phyloP scores from a whole-genome alignment of 2,888 invertebrate genomes.

The Octonoba sinensis region DNA sequence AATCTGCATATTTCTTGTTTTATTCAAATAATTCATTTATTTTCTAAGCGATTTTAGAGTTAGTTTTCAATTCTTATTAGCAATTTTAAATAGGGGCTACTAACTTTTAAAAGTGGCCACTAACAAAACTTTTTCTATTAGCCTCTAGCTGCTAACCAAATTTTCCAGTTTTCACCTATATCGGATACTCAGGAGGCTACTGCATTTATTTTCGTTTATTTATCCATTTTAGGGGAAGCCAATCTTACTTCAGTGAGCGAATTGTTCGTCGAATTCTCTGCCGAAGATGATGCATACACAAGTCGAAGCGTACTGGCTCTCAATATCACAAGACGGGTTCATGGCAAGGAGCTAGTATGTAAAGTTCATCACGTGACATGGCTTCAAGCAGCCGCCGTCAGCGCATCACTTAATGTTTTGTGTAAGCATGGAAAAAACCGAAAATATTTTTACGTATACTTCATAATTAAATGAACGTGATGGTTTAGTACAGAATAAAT shows the following conservation, averaged over 20 bases:
- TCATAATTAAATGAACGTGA: no score
- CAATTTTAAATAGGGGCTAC: no score
- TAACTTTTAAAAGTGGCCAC: no score
- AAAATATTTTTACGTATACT: not conserved
- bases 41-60: no score
- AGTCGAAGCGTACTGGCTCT: slow-evolving; percentile 78
- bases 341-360: slow-evolving; percentile 88
- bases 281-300: slow-evolving; percentile 68
- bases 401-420: slow-evolving; percentile 76
- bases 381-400: slow-evolving; percentile 75
- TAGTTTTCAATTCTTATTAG: no score
- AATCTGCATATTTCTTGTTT: no score
- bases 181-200: no score
- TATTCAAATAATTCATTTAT: no score
- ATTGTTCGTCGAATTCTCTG: slow-evolving; percentile 66
- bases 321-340: slow-evolving; percentile 84
- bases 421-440: slow-evolving; percentile 75
- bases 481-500: no score
- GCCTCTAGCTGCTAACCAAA: no score
- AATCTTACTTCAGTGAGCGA: slow-evolving; percentile 66
- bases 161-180: no score
- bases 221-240: slow-evolving; percentile 70
- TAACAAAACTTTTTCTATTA: no score
- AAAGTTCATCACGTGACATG: slow-evolving; percentile 81
- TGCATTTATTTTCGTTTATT: not conserved